Base-by-base conservation (phyloP, 2,888 invertebrate species). In the Nomada ferruginata region DNA sequence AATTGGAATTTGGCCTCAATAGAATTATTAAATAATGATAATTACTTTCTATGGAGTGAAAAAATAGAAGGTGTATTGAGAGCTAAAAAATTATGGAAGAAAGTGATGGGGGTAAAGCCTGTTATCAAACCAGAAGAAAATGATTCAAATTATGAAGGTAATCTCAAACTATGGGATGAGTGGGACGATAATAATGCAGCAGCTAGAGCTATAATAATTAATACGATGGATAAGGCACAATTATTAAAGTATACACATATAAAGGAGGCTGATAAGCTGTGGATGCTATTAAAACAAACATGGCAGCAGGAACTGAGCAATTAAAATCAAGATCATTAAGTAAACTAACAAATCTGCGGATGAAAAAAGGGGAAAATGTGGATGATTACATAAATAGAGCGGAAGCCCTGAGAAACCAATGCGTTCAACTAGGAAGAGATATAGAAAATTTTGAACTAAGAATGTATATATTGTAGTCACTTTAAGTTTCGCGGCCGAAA, bases 21-120 rank as follows among this genome's bases (percentile, higher is more conserved):
- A 1, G 80, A 72, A 26, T 64, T 66, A 11, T 55, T 76, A 0
- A 53, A 80, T 53, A 59, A 76, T 2, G 26, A 5, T 9, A 77
- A 74, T 10, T 81, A 77, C 13, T 77, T 77, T 26, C 5, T 77
- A 1, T 81, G 70, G 61, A 61, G 44, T 0, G 77, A 81, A 44
- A 77, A 70, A 36, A 65, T 81, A 42, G 73, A 81, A 42, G 61
- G 59, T 4, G 63, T 80, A 1, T 4, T 80, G 4, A 65, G 76
- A 57, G 18, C 68, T 0, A 80, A 81, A 1, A 64, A 69, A 42
- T 23, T 73, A 2, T 73, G 76, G 64, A 76, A 81, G 9, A 76
- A 73, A 7, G 53, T 81, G 3, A 81, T 81, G 0, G 53, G 47
- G 5, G 26, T 73, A 18, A 73, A 72, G 3, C 52, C 26, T 1